Evolutionary conservation across 1,140 invertebrate genomes (phyloP).

Genomic region (Neelides sp.): DNA sequence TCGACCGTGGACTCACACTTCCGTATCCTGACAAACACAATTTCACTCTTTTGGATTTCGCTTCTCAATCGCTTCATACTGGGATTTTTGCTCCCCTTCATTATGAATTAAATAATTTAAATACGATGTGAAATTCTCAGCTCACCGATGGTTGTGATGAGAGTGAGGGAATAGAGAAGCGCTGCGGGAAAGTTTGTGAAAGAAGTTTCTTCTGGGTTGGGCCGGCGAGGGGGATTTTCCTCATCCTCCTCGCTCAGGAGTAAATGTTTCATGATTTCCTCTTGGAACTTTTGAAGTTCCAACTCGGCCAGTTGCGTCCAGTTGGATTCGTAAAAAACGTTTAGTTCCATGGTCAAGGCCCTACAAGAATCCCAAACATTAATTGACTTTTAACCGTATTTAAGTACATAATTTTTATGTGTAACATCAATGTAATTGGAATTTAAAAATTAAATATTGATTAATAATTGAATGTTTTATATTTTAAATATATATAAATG

Average conservation of each 20-base stretch:
- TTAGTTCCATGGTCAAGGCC: constrained; percentile 45
- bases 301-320: constrained; percentile 39
- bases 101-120: no score
- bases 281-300: constrained; percentile 41
- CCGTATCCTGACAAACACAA: constrained; percentile 22
- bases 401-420: no score
- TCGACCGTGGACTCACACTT: constrained; percentile 24
- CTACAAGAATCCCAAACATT: no score
- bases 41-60: background rate
- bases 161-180: constrained; percentile 49
- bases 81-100: no score
- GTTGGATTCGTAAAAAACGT: constrained; percentile 46
- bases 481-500: no score
- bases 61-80: background rate
- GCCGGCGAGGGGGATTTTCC: constrained; percentile 10
- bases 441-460: no score
- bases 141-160: constrained; percentile 49
- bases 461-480: no score
- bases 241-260: constrained; percentile 30
- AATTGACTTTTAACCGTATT: no score
- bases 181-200: constrained; percentile 48
- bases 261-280: constrained; percentile 36
- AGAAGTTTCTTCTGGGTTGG: constrained; percentile 41
- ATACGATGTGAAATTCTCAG: constrained; percentile 16
- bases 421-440: no score